Evolutionary conservation across 2,888 invertebrate species (phyloP).

Genomic region (Stomorhina lunata): DNA sequence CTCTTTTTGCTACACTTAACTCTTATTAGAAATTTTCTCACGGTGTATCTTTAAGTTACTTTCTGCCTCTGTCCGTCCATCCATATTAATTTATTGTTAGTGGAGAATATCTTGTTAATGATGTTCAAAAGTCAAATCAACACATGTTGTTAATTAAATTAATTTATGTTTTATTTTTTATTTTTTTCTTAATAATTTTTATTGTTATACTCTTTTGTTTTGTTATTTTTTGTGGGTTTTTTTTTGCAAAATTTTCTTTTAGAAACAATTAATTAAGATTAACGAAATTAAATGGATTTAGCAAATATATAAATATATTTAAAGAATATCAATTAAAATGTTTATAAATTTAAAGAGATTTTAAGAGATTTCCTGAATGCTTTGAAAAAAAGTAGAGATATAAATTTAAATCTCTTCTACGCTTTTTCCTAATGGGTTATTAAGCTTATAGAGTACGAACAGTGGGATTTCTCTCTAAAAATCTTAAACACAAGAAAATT

Average conservation of each 20-base stretch:
- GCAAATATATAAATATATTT: neutral
- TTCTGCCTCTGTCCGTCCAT: too few species aligned
- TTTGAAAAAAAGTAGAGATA: too few species aligned
- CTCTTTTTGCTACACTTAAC: neutral
- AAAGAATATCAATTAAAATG: neutral
- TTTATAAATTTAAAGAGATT: neutral
- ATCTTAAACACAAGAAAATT: too few species aligned
- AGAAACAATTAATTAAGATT: conserved; percentile 39
- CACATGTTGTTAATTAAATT: conserved; percentile 61
- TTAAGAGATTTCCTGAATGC: too few species aligned
- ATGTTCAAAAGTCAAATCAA: conserved; percentile 46
- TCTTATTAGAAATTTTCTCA: conserved; percentile 20
- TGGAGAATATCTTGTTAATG: conserved; percentile 14
- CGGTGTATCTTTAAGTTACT: conserved; percentile 29
- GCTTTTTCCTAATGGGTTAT: too few species aligned
- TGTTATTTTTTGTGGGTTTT: neutral
- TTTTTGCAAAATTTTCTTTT: neutral
- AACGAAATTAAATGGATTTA: conserved; percentile 44
- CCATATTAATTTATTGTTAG: neutral
- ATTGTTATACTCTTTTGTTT: neutral
- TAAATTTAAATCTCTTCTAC: too few species aligned
- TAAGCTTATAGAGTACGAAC: too few species aligned
- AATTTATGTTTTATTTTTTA: conserved; percentile 47
- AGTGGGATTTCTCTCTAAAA: too few species aligned
- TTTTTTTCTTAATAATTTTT: neutral